Base-by-base conservation (phyloP, 2,888 invertebrate species). In the Capitulum mitella region DNA sequence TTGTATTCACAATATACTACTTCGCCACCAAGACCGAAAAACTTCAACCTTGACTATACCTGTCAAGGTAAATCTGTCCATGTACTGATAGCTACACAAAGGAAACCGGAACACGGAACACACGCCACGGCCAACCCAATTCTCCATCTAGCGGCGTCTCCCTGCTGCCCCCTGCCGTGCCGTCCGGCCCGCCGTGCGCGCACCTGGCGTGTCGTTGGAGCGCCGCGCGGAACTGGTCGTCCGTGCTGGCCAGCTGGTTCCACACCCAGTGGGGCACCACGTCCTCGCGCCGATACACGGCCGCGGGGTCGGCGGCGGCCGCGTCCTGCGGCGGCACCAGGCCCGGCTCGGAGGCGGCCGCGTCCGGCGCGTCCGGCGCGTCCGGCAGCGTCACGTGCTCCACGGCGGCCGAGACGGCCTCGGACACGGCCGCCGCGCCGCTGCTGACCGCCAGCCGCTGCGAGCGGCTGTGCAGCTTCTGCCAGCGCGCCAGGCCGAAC, bases 401-500 rank as follows among this genome's bases (percentile, higher is more conserved):
- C 34, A 34, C 22, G 34, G 37, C 64, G 34, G 19, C 64, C 64
- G 34, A 2, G 3, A 64, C 32, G 19, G 64, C 32, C 34, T 26
- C 22, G 22, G 3, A 5, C 64, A 64, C 64, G 14, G 64, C 34
- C 8, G 32, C 32, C 6, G 34, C 19, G 22, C 64, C 64, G 64
- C 64, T 37, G 64, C n/a, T 37, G 34, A 64, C 64, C 6, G 34
- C 34, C 19, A 64, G 64, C 19, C 64, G 64, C 34, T 19, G 16
- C 34, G 22, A 37, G n/a, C n/a, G 26, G 34, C 3, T 16, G 64
- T 34, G 22, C 19, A 3, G 19, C 64, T 37, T 34, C 34, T 64
- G 34, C 64, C 64, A 64, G 64, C 64, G 64, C 22, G 64, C 64
- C 64, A 64, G 64, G 22, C 64, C 64, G 34, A 64, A 37, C 34